Conservation (phyloP, 2,113 vertebrate genomes). For the Percina caprodes region DNA sequence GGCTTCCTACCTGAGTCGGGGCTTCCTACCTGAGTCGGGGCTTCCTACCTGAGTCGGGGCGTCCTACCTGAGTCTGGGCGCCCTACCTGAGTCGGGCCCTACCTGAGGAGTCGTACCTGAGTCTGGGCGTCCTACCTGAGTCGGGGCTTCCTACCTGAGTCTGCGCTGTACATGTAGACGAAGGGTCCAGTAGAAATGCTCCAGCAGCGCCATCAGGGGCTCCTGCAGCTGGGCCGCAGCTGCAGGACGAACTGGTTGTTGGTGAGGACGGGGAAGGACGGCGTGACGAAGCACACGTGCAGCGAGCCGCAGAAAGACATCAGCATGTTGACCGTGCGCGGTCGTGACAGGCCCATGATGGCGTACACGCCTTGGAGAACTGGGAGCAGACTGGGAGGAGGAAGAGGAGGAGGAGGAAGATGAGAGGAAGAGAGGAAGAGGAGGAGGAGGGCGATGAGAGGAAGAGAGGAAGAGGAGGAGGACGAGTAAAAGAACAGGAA, state of each 20-base stretch:
- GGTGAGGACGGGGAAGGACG: constrained; percentile 93
- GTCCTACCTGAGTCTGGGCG: too few relatives aligned
- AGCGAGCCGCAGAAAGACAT: constrained; percentile 97
- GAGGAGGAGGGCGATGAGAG: too few relatives aligned
- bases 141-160: too few relatives aligned
- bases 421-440: too few relatives aligned
- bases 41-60: too few relatives aligned
- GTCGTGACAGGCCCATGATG: constrained; percentile 98
- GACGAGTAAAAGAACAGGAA: too few relatives aligned
- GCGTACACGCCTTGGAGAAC: constrained; percentile 97
- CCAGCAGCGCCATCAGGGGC: constrained; percentile 93
- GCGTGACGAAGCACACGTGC: constrained; percentile 96
- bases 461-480: too few relatives aligned
- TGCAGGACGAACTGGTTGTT: constrained; percentile 99
- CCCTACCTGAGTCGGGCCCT: too few relatives aligned
- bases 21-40: too few relatives aligned
- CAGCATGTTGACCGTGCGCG: constrained; percentile 96
- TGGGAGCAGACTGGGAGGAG: constrained; percentile 94
- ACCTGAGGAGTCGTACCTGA: too few relatives aligned
- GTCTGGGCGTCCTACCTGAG: too few relatives aligned
- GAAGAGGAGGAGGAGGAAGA: constrained; percentile 2
- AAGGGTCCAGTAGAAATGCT: constrained; percentile 96
- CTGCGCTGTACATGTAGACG: constrained; percentile 96
- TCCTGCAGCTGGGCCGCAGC: constrained; percentile 94
- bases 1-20: too few relatives aligned